Percentiles rank a stretch among this genome's conserved stretches.
These are phyloP conservation scores for Brachyptera putata DNA, from an alignment of 2,888 invertebrate genomes.

Conservation along the genomic window DNA sequence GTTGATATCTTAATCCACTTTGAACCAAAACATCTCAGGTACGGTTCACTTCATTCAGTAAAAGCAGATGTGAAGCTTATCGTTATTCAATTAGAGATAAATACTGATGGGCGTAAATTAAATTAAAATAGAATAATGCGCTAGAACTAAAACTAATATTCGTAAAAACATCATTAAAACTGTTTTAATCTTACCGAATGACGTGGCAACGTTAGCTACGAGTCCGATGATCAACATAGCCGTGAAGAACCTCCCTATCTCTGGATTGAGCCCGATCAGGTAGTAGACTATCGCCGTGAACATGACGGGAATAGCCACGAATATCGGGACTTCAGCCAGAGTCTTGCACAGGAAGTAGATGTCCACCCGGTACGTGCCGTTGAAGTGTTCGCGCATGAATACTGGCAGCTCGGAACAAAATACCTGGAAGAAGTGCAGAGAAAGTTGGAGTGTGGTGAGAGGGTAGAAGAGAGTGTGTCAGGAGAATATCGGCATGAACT, in stretches of 20 bases:
- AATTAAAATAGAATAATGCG: too few species aligned
- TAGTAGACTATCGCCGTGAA: constrained; percentile 83
- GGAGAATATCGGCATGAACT: too few species aligned
- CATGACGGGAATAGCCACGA: constrained; percentile 74
- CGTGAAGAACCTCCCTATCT: constrained; percentile 58
- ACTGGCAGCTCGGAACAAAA: constrained; percentile 87
- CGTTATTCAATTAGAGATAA: too few species aligned
- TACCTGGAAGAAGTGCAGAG: constrained; percentile 54
- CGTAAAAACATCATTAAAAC: too few species aligned
- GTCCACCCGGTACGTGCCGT: constrained; percentile 86
- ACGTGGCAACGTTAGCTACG: constrained; percentile 84
- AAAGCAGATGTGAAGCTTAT: too few species aligned
- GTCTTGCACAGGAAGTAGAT: constrained; percentile 91
- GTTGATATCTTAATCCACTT: too few species aligned
- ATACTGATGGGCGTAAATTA: too few species aligned
- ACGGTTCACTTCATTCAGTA: too few species aligned
- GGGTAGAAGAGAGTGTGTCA: too few species aligned
- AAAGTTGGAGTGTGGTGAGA: neutral
- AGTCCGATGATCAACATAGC: constrained; percentile 69
- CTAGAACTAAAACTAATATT: too few species aligned
- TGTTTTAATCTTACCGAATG: constrained; percentile 77
- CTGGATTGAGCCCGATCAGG: constrained; percentile 78
- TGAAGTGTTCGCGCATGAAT: constrained; percentile 81
- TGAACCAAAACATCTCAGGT: too few species aligned
- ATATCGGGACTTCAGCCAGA: constrained; percentile 82